Evolutionary conservation across 2,113 vertebrate genomes (phyloP), one percentile per base, ranked within the genome.

Genomic region (Sylvietta virens): DNA sequence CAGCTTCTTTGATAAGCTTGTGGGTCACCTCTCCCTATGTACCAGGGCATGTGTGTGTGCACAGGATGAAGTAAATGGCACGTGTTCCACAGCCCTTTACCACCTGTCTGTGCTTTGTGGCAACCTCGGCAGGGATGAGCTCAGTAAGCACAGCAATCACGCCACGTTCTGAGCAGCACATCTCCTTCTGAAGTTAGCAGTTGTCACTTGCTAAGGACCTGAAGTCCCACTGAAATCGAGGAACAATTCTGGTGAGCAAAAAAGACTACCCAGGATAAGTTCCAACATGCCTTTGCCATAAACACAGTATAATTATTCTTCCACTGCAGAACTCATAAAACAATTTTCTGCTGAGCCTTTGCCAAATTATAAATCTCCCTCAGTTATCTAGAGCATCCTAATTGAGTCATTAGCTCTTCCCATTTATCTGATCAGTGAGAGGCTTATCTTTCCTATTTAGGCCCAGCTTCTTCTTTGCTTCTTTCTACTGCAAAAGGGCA

Each of bases 341-440:
- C 11, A 62, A 48, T 80, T 91, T 95, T 92, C 54, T 88, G 24
- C 66, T 91, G 54, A 88, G 66, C 10, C 19, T 88, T 95, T 80
- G 58, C 71, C 81, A 96, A 90, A 88, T 62, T 62, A 71, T 27
- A 91, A 82, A 91, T 91, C 90, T 91, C 72, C 13, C 31, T 81
- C 77, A 70, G 50, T 66, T 95, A 93, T 90, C 90, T 74, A 81
- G 22, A 92, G 35, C 58, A 61, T 22, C 56, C 85, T 79, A 94
- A 87, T 62, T 48, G 37, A 67, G 54, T 90, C 85, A 76, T 92
- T 89, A 92, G 57, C 45, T 93, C 24, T 88, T 92, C 28, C 16
- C 35, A 50, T 22, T 86, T 94, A 91, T 73, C 88, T 92, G 67
- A 92, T 90, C 50, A 33, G 61, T 92, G 10, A 14, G 73, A 15